Evolutionary conservation across 1,140 invertebrate genomes (phyloP), one percentile per base, ranked within the genome.

Genomic region (Mizuhopecten yessoensis): DNA sequence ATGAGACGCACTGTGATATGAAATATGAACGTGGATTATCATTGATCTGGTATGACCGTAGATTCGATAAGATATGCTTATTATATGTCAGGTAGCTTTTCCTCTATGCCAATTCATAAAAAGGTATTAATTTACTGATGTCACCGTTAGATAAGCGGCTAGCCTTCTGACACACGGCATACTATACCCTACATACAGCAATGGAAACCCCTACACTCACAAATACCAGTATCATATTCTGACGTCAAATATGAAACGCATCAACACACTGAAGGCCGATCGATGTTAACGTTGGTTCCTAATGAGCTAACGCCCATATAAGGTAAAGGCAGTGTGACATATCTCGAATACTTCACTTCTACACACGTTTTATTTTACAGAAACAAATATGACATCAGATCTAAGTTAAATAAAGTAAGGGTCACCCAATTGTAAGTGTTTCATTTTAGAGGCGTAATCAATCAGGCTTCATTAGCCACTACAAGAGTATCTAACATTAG

Each of bases 101-200:
- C n/a, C 57, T 75, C 57, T 75, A 75, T 75, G 17, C 57, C 57
- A 75, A 75, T 75, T 75, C 57, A 75, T 75, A 75, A 75, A 75
- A 75, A 75, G 57, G 57, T 75, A 75, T 75, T 75, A 75, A 75
- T 75, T 75, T 75, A 75, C 57, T 75, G 57, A 75, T 75, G 57
- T 75, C 20, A 75, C 57, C 57, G n/a, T 1, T 29, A 75, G 57
- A 75, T 75, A 75, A 75, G 57, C 23, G 57, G 57, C 57, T 23
- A 29, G 57, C n/a, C 57, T 75, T 75, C 57, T 75, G 57, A 75
- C 57, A 75, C 57, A 75, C 57, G 57, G 57, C 57, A 75, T 29
- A 75, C 57, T 75, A 75, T 75, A 75, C 29, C 57, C 57, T 75
- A 75, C 57, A 75, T 75, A 75, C 57, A 29, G 57, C 57, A 75